Evolutionary conservation across 2,888 invertebrate genomes (phyloP).

Genomic region (Leptopilina myrica): DNA sequence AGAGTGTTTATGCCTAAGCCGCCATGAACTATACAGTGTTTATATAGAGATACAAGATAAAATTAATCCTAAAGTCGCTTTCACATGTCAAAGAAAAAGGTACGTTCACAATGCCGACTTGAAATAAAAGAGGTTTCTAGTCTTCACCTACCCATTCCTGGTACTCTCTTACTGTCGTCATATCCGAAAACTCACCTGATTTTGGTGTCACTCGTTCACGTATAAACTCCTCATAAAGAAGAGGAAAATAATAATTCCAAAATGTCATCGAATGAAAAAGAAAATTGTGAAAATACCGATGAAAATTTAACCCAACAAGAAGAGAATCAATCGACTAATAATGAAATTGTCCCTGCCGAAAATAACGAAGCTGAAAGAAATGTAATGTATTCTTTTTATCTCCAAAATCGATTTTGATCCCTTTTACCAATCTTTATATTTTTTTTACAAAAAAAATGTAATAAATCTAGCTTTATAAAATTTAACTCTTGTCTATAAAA

Average conservation of each 20-base stretch:
- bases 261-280: slow-evolving; percentile 13
- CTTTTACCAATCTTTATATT: too few species aligned
- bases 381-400: slow-evolving; percentile 60
- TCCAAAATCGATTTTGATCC: not conserved
- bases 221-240: slow-evolving; percentile 4
- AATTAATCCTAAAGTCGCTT: not conserved
- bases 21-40: not conserved
- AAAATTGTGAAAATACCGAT: not conserved
- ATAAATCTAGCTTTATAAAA: too few species aligned
- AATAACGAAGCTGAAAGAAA: slow-evolving; percentile 63
- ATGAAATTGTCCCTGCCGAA: slow-evolving; percentile 62
- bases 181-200: not conserved
- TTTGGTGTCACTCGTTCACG: not conserved
- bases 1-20: slow-evolving; percentile 1
- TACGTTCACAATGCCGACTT: too few species aligned
- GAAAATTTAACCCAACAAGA: slow-evolving; percentile 14
- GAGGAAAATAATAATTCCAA: not conserved
- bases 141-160: not conserved
- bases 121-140: too few species aligned
- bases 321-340: slow-evolving; percentile 52
- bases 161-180: slow-evolving; percentile 5
- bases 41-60: not conserved
- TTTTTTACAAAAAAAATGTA: too few species aligned
- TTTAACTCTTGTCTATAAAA: too few species aligned
- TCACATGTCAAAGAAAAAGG: not conserved